phyloP scores from a whole-genome alignment of 1,140 invertebrate genomes.

The Trichonephila inaurata region DNA sequence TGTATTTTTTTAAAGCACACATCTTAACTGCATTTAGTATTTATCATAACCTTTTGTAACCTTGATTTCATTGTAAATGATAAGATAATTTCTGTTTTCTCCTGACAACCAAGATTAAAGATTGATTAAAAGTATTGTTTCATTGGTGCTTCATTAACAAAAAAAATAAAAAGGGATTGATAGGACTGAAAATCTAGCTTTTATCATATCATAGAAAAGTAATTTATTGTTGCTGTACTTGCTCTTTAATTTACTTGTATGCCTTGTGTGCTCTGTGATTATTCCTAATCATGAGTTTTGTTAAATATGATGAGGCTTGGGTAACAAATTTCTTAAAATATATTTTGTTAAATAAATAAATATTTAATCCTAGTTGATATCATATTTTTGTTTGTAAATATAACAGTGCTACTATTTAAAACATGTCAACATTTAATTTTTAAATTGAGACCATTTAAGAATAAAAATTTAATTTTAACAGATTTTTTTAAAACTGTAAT shows the following conservation, averaged over 20 bases:
- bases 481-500: no score
- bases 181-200: background rate
- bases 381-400: no score
- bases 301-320: conserved; percentile 22
- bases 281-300: conserved; percentile 37
- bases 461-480: no score
- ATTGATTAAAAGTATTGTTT: conserved; percentile 50
- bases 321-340: background rate
- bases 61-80: background rate
- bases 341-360: background rate
- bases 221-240: background rate
- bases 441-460: no score
- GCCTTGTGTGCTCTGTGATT: background rate
- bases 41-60: background rate
- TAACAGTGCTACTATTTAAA: no score
- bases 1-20: background rate
- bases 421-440: no score
- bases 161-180: background rate
- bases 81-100: conserved; percentile 32
- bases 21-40: background rate
- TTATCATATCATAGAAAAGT: conserved; percentile 36
- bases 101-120: conserved; percentile 1
- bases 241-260: background rate
- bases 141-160: conserved; percentile 10
- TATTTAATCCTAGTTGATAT: background rate